A percentile compares a stretch with the other conserved stretches of the same genome.
Evolutionary conservation across 1,140 invertebrate genomes (phyloP).

Genomic region (Fopius arisanus): DNA sequence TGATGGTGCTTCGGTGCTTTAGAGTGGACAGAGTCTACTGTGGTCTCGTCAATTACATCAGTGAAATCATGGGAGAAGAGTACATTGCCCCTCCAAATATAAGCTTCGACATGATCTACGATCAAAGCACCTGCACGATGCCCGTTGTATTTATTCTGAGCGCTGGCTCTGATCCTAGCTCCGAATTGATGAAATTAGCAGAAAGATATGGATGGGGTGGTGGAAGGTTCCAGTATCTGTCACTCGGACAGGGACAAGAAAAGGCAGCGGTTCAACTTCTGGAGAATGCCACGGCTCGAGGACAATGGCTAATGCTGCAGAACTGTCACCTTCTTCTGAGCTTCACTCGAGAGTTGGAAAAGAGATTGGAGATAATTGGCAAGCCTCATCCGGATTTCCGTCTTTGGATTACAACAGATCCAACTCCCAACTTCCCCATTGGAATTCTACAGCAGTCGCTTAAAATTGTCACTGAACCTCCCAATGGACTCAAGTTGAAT

Average conservation of each 20-base stretch:
- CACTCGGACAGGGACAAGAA: conserved; percentile 90
- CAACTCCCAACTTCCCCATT: conserved; percentile 84
- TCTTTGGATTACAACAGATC: conserved; percentile 92
- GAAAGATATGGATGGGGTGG: conserved; percentile 75
- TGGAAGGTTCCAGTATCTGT: conserved; percentile 82
- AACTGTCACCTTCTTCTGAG: conserved; percentile 86
- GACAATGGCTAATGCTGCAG: conserved; percentile 89
- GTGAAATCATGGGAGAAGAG: conserved; percentile 81
- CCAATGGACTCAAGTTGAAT: conserved; percentile 89
- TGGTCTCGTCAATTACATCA: conserved; percentile 81
- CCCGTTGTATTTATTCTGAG: conserved; percentile 89
- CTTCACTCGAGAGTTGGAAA: conserved; percentile 84
- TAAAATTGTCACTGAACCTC: conserved; percentile 89
- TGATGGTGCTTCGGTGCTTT: conserved; percentile 87
- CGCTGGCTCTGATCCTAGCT: conserved; percentile 87
- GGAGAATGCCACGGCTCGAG: conserved; percentile 76
- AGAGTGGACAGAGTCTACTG: conserved; percentile 85
- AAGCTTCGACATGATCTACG: conserved; percentile 81
- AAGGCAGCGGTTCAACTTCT: conserved; percentile 77
- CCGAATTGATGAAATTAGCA: conserved; percentile 87
- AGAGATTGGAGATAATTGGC: conserved; percentile 78
- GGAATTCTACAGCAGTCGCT: conserved; percentile 86
- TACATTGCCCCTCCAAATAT: conserved; percentile 86
- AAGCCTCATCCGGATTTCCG: conserved; percentile 88
- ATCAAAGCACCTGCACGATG: conserved; percentile 79